These are phyloP conservation scores for Holacanthus passer DNA, from an alignment of 2,113 vertebrate species.

Conservation along the genomic window DNA sequence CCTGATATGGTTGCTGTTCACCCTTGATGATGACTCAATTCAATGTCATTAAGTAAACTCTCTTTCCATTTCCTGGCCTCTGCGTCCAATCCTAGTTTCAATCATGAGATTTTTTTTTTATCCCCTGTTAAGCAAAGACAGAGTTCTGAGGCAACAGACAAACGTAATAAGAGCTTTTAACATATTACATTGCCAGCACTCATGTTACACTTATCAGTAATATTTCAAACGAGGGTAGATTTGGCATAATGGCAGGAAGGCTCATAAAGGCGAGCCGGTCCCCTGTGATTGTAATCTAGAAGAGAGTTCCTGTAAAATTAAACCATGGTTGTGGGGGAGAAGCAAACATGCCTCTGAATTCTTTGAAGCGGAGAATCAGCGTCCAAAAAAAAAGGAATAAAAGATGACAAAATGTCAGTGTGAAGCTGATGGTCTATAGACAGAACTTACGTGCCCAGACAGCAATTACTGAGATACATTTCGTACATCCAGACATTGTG, in stretches of 20 bases:
- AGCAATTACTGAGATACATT: constrained; percentile 79
- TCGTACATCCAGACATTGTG: constrained; percentile 69
- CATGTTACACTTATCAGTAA: constrained; percentile 80
- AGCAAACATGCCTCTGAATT: constrained; percentile 66
- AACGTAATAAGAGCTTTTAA: constrained; percentile 77
- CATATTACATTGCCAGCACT: constrained; percentile 69
- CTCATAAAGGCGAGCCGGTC: constrained; percentile 72
- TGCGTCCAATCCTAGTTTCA: constrained; percentile 9
- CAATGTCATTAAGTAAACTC: constrained; percentile 38
- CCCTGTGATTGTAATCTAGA: constrained; percentile 77
- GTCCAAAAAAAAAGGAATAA: constrained; percentile 77
- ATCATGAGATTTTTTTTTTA: constrained; percentile 8
- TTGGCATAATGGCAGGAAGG: constrained; percentile 75
- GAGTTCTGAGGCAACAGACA: constrained; percentile 49
- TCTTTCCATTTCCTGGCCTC: constrained; percentile 30
- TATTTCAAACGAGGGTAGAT: constrained; percentile 76
- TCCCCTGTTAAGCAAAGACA: constrained; percentile 37
- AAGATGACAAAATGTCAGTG: constrained; percentile 81
- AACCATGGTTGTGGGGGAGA: constrained; percentile 60
- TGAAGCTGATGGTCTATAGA: constrained; percentile 76
- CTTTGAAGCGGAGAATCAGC: constrained; percentile 81
- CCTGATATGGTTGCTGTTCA: constrained; percentile 36
- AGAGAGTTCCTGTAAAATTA: constrained; percentile 83
- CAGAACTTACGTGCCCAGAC: constrained; percentile 77
- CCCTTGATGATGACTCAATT: constrained; percentile 19